Base-by-base conservation (phyloP, 2,888 invertebrate species). In the Monochamus alternatus region DNA sequence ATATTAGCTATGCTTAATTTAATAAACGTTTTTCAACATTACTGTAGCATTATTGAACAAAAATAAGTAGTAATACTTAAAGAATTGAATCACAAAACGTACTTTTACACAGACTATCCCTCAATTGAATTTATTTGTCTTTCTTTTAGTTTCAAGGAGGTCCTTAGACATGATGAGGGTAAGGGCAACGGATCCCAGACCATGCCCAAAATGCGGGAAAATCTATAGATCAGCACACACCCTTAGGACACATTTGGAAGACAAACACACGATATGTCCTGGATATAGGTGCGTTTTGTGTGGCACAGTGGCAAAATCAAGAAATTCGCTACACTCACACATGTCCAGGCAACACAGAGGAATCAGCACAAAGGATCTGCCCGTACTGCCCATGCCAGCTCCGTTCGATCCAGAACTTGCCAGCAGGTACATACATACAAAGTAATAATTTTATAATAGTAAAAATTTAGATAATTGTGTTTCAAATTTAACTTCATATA, bases 271-370 rank as follows among this genome's bases (percentile, higher is more conserved):
- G 51, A 94, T 97, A 85, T 97, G 97, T 87, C 96, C 96, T 0
- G 97, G 97, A 69, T 97, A 97, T 87, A 92, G 97, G 69, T 97
- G 97, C 89, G 97, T 97, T 3, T 91, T 97, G 1, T 97, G 97
- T 89, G 97, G 97, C 77, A 97, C 97, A 0, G 97, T 97, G 75
- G 97, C 97, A 62, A 97, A 97, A 89, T 96, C 96, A 0, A 92
- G 97, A 81, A 97, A 97, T 89, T 96, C 96, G 0, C 91, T 97
- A 72, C 97, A 97, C 90, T 97, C 97, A 75, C 97, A 97, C 89
- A 97, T 97, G 97, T 96, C 96, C 76, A 93, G 97, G 65, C 97
- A 97, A 87, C 97, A 97, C 89, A 93, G 97, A 75, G 97, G 97
- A 79, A 97, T 97, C 87, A 96, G 96, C 87, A 97, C 97, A 84